Evolutionary conservation across 53 echinoderm and acorn worm genomes (phyloP).

Genomic region (Luidia sarsii): DNA sequence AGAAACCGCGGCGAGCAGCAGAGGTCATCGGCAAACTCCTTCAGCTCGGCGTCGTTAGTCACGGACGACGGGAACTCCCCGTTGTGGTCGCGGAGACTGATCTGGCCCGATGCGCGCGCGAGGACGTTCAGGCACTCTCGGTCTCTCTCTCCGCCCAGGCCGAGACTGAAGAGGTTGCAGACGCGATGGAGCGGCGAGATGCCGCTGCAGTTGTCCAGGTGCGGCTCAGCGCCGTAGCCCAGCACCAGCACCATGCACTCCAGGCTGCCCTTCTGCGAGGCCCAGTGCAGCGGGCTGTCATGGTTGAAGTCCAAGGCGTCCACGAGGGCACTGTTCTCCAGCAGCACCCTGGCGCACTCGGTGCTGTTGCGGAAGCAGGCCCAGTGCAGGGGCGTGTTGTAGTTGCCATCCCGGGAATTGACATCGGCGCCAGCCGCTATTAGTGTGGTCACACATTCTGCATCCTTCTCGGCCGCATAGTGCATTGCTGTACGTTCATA

Average conservation of each 20-base stretch:
- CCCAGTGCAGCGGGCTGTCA: conserved; percentile 92
- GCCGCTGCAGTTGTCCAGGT: conserved; percentile 60
- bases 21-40: conserved; percentile 55
- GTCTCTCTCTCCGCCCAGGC: conserved; percentile 69
- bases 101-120: conserved; percentile 68
- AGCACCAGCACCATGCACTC: conserved; percentile 77
- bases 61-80: conserved; percentile 66
- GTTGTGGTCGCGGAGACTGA: conserved; percentile 66
- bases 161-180: conserved; percentile 66
- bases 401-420: conserved; percentile 74
- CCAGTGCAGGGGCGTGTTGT: conserved; percentile 90
- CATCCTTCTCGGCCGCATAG: conserved; percentile 86
- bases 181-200: conserved; percentile 69
- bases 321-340: conserved; percentile 68
- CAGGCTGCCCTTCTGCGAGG: conserved; percentile 78
- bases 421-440: conserved; percentile 70
- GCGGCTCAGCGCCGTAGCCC: conserved; percentile 84
- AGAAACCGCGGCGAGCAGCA: conserved; percentile 70
- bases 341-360: conserved; percentile 68
- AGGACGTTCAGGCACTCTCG: conserved; percentile 68
- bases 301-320: conserved; percentile 79
- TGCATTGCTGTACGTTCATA: conserved; percentile 86
- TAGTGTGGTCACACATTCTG: conserved; percentile 64
- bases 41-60: conserved; percentile 67
- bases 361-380: conserved; percentile 85